A percentile compares a stretch with the other conserved stretches of the same genome.
Evolutionary conservation across 2,888 invertebrate genomes (phyloP).

Genomic region (Spisula solida): DNA sequence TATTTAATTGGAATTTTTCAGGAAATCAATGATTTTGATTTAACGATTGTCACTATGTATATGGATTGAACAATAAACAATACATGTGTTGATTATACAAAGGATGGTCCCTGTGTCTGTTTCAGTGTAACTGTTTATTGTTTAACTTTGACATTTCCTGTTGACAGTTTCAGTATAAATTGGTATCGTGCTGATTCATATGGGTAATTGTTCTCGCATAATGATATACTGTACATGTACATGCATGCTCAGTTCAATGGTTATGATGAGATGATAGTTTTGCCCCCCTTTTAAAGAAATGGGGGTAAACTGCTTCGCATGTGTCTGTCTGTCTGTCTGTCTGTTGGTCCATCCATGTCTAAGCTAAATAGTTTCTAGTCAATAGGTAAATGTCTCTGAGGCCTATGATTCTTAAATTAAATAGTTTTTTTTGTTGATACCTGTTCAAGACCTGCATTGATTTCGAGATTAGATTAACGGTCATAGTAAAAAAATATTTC

Average conservation of each 20-base stretch:
- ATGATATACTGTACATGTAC: too few relatives aligned
- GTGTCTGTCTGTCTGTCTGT: too few relatives aligned
- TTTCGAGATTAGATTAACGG: too few relatives aligned
- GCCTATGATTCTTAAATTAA: too few relatives aligned
- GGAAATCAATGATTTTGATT: not conserved
- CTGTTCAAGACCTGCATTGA: too few relatives aligned
- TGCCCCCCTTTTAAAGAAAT: too few relatives aligned
- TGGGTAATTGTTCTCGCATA: slow-evolving; percentile 7
- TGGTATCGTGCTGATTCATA: not conserved
- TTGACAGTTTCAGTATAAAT: slow-evolving; percentile 19
- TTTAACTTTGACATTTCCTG: not conserved
- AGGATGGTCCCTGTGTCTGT: not conserved
- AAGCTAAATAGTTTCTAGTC: too few relatives aligned
- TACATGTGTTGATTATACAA: not conserved
- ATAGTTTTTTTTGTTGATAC: too few relatives aligned
- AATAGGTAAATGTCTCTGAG: too few relatives aligned
- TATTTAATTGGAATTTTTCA: not conserved
- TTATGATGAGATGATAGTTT: not conserved
- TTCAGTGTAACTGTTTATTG: not conserved
- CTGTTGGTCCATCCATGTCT: too few relatives aligned
- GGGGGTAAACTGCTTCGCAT: too few relatives aligned
- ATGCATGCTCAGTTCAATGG: not conserved
- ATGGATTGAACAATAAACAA: not conserved
- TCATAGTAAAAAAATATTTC: too few relatives aligned
- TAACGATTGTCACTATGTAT: not conserved